phyloP scores from a whole-genome alignment of 2,113 vertebrate genomes.

The Ceyx cyanopectus region DNA sequence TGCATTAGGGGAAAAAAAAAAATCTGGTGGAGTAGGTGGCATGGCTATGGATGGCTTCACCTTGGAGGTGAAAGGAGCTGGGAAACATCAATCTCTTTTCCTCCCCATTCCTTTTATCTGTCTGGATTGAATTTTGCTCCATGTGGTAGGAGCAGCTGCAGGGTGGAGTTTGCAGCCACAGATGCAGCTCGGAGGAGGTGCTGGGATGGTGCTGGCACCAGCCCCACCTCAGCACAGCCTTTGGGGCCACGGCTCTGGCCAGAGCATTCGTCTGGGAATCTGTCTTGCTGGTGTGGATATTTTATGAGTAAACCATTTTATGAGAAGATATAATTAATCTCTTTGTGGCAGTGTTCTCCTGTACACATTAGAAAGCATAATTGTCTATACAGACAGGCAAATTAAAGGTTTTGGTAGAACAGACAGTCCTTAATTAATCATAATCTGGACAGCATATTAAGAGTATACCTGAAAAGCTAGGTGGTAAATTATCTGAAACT shows the following conservation, averaged over 20 bases:
- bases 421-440: conserved; percentile 3
- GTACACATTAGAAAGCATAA: background rate
- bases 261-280: background rate
- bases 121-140: conserved; percentile 12
- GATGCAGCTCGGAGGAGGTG: background rate
- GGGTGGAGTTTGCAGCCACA: conserved; percentile 9
- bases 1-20: background rate
- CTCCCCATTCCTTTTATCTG: conserved; percentile 26
- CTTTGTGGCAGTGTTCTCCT: background rate
- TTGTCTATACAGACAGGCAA: conserved; percentile 25
- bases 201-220: fast-evolving
- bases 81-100: background rate
- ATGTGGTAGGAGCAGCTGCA: conserved; percentile 11
- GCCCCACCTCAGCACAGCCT: background rate
- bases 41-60: background rate
- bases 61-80: conserved; percentile 35
- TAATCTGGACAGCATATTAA: conserved; percentile 8
- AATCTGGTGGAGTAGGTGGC: background rate
- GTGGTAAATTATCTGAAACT: conserved; percentile 37
- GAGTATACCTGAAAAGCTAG: background rate
- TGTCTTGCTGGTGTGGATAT: background rate
- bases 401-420: conserved; percentile 35
- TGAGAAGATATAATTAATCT: conserved; percentile 41
- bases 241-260: fast-evolving
- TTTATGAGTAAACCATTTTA: conserved; percentile 2